A percentile compares a stretch with the other conserved stretches of the same genome.
Conservation (phyloP, 2,888 invertebrate genomes). For the Pedicia rivosa region DNA sequence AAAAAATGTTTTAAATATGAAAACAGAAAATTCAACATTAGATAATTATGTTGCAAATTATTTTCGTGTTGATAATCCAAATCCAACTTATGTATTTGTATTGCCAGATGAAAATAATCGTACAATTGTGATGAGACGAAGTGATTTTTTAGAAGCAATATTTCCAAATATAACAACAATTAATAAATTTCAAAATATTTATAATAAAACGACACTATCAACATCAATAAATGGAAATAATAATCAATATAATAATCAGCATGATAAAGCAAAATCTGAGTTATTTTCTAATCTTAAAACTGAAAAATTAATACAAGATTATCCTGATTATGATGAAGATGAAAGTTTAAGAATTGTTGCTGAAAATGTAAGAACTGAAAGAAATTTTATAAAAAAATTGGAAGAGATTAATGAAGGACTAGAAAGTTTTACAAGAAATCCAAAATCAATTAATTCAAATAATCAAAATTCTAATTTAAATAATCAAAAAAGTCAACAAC, state of each 20-base stretch:
- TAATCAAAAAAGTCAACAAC: not conserved
- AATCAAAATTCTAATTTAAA: not conserved
- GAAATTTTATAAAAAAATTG: constrained; percentile 14
- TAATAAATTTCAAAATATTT: constrained; percentile 9
- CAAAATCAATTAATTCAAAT: not conserved
- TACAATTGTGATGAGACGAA: constrained; percentile 14
- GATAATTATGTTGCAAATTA: constrained; percentile 15
- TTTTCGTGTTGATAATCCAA: constrained; percentile 9
- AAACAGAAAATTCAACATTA: not conserved
- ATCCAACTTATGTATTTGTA: constrained; percentile 22
- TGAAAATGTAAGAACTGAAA: constrained; percentile 15
- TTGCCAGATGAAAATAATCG: constrained; percentile 16
- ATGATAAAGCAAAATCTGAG: too few species aligned
- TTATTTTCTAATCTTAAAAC: not conserved
- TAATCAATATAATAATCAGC: too few species aligned
- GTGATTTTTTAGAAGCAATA: constrained; percentile 21
- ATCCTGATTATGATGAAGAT: constrained; percentile 2
- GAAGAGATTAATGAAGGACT: constrained; percentile 12
- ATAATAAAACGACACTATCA: not conserved
- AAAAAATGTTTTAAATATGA: not conserved
- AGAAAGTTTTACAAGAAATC: not conserved
- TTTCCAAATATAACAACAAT: constrained; percentile 23
- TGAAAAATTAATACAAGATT: not conserved
- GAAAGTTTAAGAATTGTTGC: constrained; percentile 8
- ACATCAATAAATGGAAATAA: not conserved